Percentiles rank a stretch among this genome's conserved stretches.
Conservation (phyloP, 2,888 invertebrate genomes). For the Neria commutata region DNA sequence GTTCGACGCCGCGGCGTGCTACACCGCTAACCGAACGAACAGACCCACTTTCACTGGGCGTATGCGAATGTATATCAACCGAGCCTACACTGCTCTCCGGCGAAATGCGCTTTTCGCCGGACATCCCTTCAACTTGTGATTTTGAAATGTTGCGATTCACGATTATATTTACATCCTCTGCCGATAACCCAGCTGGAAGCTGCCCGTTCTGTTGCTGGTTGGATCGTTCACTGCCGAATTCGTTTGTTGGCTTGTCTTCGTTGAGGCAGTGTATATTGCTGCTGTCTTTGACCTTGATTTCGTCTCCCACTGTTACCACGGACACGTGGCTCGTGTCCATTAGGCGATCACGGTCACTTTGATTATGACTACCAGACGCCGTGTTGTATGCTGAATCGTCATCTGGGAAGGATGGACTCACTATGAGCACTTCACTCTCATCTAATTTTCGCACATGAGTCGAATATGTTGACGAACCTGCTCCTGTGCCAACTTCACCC, state of each 20-base stretch:
- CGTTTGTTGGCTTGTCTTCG: slow-evolving; percentile 20
- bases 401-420: slow-evolving; percentile 72
- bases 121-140: slow-evolving; percentile 34
- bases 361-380: slow-evolving; percentile 48
- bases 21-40: slow-evolving; percentile 68
- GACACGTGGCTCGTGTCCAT: slow-evolving; percentile 89
- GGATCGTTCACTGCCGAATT: slow-evolving; percentile 31
- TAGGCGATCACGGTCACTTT: slow-evolving; percentile 49
- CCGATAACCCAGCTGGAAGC: slow-evolving; percentile 40
- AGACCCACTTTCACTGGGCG: slow-evolving; percentile 78
- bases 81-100: slow-evolving; percentile 70
- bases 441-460: slow-evolving; percentile 73
- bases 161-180: slow-evolving; percentile 61
- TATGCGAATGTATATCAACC: slow-evolving; percentile 64
- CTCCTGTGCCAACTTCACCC: neutral
- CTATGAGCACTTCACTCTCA: slow-evolving; percentile 85
- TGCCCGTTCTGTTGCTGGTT: slow-evolving; percentile 64
- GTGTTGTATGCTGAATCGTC: slow-evolving; percentile 69
- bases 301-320: slow-evolving; percentile 86
- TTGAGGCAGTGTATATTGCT: slow-evolving; percentile 51
- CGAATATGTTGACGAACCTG: slow-evolving; percentile 19
- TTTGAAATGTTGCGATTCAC: slow-evolving; percentile 61
- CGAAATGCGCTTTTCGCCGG: slow-evolving; percentile 61
- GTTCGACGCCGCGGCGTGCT: slow-evolving; percentile 60
- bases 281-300: slow-evolving; percentile 78